phyloP scores from a whole-genome alignment of 2,888 invertebrate genomes.

The Agrochola circellaris region DNA sequence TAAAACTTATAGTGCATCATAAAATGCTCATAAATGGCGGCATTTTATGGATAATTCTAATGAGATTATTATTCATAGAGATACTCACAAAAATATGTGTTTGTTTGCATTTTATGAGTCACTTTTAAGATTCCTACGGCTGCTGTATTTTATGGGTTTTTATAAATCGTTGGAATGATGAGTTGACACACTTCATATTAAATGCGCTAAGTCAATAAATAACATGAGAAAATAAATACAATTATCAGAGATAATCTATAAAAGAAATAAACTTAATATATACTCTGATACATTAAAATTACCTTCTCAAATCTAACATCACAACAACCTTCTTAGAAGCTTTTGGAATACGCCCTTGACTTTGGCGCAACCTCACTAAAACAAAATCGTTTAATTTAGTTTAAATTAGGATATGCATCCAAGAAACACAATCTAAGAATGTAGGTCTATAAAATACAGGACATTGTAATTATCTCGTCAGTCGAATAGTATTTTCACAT shows the following conservation, averaged over 20 bases:
- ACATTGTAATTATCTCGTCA: too few relatives aligned
- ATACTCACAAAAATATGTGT: constrained; percentile 25
- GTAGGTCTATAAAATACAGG: background rate
- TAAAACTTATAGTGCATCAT: background rate
- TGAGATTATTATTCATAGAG: constrained; percentile 20
- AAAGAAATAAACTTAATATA: too few relatives aligned
- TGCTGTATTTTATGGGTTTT: constrained; percentile 30
- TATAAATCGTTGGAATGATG: constrained; percentile 6
- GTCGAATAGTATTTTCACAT: background rate
- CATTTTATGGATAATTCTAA: constrained; percentile 19
- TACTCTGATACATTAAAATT: background rate
- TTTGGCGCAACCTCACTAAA: too few relatives aligned
- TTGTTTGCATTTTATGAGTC: constrained; percentile 29
- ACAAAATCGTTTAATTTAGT: background rate
- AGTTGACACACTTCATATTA: constrained; percentile 11
- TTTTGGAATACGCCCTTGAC: background rate
- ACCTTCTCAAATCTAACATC: background rate
- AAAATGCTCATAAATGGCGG: constrained; percentile 7
- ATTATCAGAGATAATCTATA: background rate
- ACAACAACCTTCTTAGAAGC: background rate
- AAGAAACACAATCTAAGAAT: too few relatives aligned
- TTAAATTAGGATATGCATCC: background rate
- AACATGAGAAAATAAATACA: constrained; percentile 1
- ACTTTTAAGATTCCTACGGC: constrained; percentile 29
- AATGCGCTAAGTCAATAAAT: background rate